phyloP scores from a whole-genome alignment of 2,888 invertebrate genomes.

The Drosophila kuntzei region DNA sequence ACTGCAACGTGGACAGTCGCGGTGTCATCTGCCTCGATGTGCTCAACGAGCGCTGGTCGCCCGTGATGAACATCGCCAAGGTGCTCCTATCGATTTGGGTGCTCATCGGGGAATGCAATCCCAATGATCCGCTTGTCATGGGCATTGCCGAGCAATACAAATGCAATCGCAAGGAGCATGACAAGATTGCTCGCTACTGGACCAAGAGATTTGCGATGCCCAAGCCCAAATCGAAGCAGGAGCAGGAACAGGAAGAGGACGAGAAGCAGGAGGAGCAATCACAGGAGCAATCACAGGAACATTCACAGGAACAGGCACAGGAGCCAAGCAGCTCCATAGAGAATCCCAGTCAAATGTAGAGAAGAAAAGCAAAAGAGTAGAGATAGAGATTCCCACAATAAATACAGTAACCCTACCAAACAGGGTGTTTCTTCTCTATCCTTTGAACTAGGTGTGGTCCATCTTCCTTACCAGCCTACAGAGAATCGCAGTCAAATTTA shows the following conservation, averaged over 20 bases:
- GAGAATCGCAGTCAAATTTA: too few species aligned
- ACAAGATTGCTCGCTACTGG: constrained; percentile 66
- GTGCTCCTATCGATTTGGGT: constrained; percentile 66
- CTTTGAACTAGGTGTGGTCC: constrained; percentile 1
- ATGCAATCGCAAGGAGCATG: constrained; percentile 67
- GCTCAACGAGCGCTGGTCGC: constrained; percentile 73
- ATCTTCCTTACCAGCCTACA: too few species aligned
- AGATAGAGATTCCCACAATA: background rate
- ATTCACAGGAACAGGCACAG: too few species aligned
- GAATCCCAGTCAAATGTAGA: constrained; percentile 1
- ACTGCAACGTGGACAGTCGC: constrained; percentile 72
- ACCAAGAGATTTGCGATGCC: constrained; percentile 63
- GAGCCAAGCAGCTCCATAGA: constrained; percentile 2
- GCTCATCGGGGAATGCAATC: constrained; percentile 70
- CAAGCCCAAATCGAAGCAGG: constrained; percentile 23
- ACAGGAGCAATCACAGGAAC: background rate
- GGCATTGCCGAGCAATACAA: constrained; percentile 70
- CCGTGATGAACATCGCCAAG: constrained; percentile 67
- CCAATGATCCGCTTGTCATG: constrained; percentile 66
- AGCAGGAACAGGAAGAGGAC: background rate
- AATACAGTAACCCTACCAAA: too few species aligned
- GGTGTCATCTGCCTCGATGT: constrained; percentile 69
- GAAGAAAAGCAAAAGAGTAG: background rate
- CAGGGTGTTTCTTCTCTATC: too few species aligned
- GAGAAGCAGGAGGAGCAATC: background rate